Percentiles rank a stretch among this genome's conserved stretches.
These are phyloP conservation scores for Ashinkailepas kermadecensis DNA, from an alignment of 2,888 invertebrate species.

Conservation along the genomic window DNA sequence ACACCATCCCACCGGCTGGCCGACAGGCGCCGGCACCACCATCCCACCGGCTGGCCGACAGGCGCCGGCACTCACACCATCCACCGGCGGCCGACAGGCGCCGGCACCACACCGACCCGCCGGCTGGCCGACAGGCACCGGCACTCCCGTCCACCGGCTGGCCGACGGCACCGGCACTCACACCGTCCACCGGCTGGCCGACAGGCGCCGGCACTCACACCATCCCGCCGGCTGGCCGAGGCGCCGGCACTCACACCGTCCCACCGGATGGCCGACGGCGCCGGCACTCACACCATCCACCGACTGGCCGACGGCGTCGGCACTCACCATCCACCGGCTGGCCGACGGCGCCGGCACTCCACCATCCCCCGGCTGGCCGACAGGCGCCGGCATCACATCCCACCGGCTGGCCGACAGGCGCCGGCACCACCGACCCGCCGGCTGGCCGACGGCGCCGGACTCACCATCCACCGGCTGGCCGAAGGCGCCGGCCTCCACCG, in stretches of 20 bases:
- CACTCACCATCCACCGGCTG: not conserved
- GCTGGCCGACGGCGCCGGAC: not conserved
- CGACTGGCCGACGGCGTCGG: too few relatives aligned
- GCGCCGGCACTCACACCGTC: not conserved
- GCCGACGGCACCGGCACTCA: not conserved
- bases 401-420: too few relatives aligned
- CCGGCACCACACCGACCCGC: too few relatives aligned
- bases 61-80: not conserved
- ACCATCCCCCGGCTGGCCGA: too few relatives aligned
- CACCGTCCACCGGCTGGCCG: not conserved
- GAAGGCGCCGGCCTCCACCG: too few relatives aligned
- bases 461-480: not conserved
- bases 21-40: not conserved
- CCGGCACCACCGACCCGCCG: not conserved
- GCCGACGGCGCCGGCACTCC: not conserved
- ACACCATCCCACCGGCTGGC: not conserved
- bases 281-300: not conserved
- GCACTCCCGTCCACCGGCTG: not conserved
- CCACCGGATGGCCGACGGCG: too few relatives aligned
- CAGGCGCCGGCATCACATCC: not conserved
- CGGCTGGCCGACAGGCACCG: too few relatives aligned
- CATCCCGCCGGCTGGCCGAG: too few relatives aligned
- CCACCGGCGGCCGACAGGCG: too few relatives aligned
- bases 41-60: too few relatives aligned
- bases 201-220: not conserved